Evolutionary conservation across 2,113 vertebrate species (phyloP).

Genomic region (Ammospiza nelsoni): DNA sequence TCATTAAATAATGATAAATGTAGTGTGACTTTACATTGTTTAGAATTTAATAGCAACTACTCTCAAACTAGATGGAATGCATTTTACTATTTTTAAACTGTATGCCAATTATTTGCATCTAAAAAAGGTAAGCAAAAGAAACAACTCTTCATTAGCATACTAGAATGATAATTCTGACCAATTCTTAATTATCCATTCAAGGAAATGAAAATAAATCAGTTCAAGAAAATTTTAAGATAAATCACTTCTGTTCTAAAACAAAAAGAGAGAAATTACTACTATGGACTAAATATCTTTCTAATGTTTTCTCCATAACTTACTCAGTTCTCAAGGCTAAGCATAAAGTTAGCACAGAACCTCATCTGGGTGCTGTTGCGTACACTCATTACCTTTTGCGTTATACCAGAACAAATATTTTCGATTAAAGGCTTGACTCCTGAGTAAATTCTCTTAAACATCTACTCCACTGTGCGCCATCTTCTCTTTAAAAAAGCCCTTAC

Average conservation of each 20-base stretch:
- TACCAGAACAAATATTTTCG: neutral
- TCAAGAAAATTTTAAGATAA: neutral
- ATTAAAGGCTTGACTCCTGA: neutral
- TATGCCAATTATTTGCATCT: slow-evolving; percentile 60
- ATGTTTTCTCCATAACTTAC: neutral
- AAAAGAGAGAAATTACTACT: neutral
- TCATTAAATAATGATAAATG: slow-evolving; percentile 75
- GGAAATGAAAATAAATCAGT: neutral
- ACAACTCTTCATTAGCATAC: slow-evolving; percentile 48
- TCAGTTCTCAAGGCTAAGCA: neutral
- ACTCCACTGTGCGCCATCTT: neutral
- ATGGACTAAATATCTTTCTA: neutral
- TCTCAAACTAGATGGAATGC: slow-evolving; percentile 20
- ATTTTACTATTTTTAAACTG: slow-evolving; percentile 57
- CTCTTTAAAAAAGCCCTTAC: neutral
- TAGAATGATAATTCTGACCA: slow-evolving; percentile 35
- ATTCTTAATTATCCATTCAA: slow-evolving; percentile 12
- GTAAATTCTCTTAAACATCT: neutral
- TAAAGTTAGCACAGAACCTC: neutral
- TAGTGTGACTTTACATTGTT: slow-evolving; percentile 38
- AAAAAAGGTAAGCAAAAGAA: neutral
- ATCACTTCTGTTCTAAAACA: neutral
- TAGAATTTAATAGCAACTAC: slow-evolving; percentile 50
- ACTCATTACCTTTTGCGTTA: neutral
- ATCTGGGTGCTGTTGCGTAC: neutral